Evolutionary conservation across 1,140 invertebrate species (phyloP), one percentile per base, ranked within the genome.

Genomic region (Macrosteles quadrilineatus): DNA sequence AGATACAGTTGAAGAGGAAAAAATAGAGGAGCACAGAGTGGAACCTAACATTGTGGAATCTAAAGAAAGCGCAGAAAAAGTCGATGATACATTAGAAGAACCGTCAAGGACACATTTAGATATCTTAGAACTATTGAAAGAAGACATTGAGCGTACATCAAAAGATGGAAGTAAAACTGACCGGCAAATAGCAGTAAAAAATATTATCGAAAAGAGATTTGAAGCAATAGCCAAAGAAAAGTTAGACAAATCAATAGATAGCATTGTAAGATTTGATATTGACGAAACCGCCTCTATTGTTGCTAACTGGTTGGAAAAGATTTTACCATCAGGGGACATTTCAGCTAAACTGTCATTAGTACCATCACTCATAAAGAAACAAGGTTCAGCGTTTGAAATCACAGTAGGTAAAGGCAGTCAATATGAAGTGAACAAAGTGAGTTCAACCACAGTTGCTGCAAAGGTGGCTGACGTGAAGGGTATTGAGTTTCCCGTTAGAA

Each of bases 351-450:
- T 19, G 47, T 23, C 47, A 23, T 4, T 19, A 11, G 47, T 50
- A 50, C 17, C 47, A 11, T n/a, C 47, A 50, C 17, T 50, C 6
- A 19, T 19, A 9, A 23, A 50, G 21, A n/a, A 23, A n/a, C 47
- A 50, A 50, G 47, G 47, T 6, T 50, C 47, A 6, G 47, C 47
- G 6, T 50, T 50, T 11, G 29, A 32, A 9, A 64, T 29, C 14
- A 64, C 27, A 17, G 59, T 2, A 23, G 59, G 32, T n/a, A n/a
- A n/a, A n/a, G 27, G 29, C 1, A 64, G 29, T 40, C 9, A 64
- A 17, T 31, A 2, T 4, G 2, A 64, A 64, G 59, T 64, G n/a
- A 12, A 29, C 12, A 64, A 64, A 64, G 9, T 64, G n/a, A 64
- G 59, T 64, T 64, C 59, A 14, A 30, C 31, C 3, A 64, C 27